Percentiles rank a stretch among this genome's conserved stretches.
phyloP scores from a whole-genome alignment of 2,797 vertebrate species.

The Perodicticus potto region DNA sequence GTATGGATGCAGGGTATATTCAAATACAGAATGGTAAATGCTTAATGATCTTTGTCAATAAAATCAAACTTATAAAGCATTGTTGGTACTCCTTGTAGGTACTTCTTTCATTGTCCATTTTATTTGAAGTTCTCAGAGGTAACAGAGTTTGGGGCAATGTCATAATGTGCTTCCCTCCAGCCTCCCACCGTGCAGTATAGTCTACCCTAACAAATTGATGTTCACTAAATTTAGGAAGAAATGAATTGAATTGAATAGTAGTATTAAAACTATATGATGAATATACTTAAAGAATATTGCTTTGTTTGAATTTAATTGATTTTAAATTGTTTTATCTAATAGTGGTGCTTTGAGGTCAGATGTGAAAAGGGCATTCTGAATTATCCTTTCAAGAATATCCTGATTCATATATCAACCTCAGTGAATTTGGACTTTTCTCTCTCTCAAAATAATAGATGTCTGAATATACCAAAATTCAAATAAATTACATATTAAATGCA shows the following conservation, averaged over 20 bases:
- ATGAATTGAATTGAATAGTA: background rate
- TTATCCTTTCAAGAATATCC: constrained; percentile 50
- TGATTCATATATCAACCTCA: background rate
- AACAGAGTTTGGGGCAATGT: background rate
- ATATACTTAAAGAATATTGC: constrained; percentile 56
- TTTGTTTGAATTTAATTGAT: constrained; percentile 66
- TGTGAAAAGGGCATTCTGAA: constrained; percentile 55
- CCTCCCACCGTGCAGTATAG: background rate
- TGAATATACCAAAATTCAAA: constrained; percentile 42
- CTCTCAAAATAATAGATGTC: constrained; percentile 31
- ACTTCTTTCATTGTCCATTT: background rate
- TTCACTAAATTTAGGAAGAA: constrained; percentile 25
- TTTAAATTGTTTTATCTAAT: constrained; percentile 65
- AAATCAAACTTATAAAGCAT: background rate
- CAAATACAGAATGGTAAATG: background rate
- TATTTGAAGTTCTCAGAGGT: background rate
- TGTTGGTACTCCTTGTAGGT: background rate
- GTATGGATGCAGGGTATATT: background rate
- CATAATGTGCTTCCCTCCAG: background rate
- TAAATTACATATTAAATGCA: constrained; percentile 69
- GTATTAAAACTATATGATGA: constrained; percentile 31
- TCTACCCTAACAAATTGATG: background rate
- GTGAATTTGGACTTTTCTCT: constrained; percentile 16
- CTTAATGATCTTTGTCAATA: background rate
- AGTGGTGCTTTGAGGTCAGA: constrained; percentile 57